Evolutionary conservation across 2,888 invertebrate species (phyloP).

Genomic region (Clanis bilineata): DNA sequence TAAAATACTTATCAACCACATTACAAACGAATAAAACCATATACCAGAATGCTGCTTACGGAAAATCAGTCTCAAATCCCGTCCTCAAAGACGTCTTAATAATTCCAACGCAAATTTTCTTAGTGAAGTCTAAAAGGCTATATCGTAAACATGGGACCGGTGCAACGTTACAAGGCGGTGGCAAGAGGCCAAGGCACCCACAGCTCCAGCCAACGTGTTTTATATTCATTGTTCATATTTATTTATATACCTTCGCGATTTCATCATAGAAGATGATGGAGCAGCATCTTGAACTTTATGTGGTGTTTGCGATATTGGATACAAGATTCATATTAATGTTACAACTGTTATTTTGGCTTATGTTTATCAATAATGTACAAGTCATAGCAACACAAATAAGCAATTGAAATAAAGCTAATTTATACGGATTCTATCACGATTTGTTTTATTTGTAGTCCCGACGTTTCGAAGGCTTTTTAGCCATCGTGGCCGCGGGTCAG

Average conservation of each 20-base stretch:
- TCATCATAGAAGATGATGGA: neutral
- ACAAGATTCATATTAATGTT: too few species aligned
- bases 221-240: constrained; percentile 40
- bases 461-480: too few species aligned
- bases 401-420: too few species aligned
- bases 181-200: constrained; percentile 57
- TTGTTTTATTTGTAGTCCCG: too few species aligned
- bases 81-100: neutral
- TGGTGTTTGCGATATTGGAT: neutral
- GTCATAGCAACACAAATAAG: too few species aligned
- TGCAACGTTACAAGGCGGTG: constrained; percentile 54
- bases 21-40: too few species aligned
- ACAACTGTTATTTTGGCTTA: too few species aligned
- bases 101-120: neutral
- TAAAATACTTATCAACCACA: too few species aligned
- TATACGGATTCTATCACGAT: too few species aligned
- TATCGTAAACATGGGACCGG: constrained; percentile 23
- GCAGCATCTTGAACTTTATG: neutral
- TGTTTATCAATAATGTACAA: too few species aligned
- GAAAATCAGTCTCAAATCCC: neutral
- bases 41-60: too few species aligned
- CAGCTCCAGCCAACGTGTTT: constrained; percentile 40
- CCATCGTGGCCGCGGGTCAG: too few species aligned
- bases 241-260: constrained; percentile 7
- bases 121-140: constrained; percentile 9